A percentile compares a stretch with the other conserved stretches of the same genome.
phyloP scores from a whole-genome alignment of 2,888 invertebrate species.

The Seira ritae region DNA sequence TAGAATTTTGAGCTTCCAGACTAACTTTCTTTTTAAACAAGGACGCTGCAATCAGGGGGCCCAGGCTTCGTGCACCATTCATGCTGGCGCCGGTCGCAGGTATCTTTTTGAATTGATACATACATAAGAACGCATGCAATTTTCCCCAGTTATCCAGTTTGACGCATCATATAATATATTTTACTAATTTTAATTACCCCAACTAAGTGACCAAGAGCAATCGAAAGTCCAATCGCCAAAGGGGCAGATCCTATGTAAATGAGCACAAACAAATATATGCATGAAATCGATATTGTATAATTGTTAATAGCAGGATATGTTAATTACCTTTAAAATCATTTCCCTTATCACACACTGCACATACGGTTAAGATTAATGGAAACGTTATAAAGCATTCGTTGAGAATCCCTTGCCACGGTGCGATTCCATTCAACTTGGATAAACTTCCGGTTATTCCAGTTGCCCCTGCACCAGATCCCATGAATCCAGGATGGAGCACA shows the following conservation, averaged over 20 bases:
- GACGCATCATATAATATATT: too few relatives aligned
- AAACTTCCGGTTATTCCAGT: neutral
- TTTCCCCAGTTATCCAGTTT: too few relatives aligned
- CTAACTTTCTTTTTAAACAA: neutral
- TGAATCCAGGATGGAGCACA: neutral
- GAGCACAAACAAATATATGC: too few relatives aligned
- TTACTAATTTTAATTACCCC: too few relatives aligned
- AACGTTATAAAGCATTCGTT: slow-evolving; percentile 91
- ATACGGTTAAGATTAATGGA: slow-evolving; percentile 93
- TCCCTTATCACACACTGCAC: slow-evolving; percentile 89
- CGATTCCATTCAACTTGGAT: neutral
- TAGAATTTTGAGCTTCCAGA: neutral
- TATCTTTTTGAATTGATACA: too few relatives aligned
- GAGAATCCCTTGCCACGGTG: slow-evolving; percentile 84
- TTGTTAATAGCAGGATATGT: too few relatives aligned
- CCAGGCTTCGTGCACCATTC: neutral
- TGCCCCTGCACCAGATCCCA: too few relatives aligned
- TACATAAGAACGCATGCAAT: too few relatives aligned
- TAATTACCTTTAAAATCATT: slow-evolving; percentile 85
- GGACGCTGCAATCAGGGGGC: neutral
- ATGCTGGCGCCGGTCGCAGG: slow-evolving; percentile 61
- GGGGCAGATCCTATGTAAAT: slow-evolving; percentile 82
- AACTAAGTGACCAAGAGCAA: slow-evolving; percentile 89
- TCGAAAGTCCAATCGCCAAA: slow-evolving; percentile 90
- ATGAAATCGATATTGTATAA: too few relatives aligned